These are phyloP conservation scores for Tanaodytes sp. DNA, from an alignment of 2,888 invertebrate species.

Conservation along the genomic window DNA sequence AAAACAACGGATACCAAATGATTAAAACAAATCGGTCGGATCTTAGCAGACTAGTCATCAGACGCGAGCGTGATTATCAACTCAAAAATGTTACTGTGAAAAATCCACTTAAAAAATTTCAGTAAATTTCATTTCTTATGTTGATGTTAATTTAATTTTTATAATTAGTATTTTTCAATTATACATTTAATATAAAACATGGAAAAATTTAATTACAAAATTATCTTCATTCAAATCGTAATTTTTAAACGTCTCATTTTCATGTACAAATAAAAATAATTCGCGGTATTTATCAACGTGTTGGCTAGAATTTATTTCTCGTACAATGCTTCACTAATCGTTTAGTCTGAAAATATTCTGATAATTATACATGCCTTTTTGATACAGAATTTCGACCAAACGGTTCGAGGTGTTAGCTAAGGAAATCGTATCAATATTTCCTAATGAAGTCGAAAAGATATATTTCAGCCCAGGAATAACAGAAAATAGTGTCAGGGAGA, in stretches of 20 bases:
- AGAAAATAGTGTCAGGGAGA: conserved; percentile 13
- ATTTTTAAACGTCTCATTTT: too few species aligned
- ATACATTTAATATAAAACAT: too few species aligned
- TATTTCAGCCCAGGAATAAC: conserved; percentile 22
- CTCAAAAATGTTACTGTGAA: conserved; percentile 11
- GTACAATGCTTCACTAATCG: neutral
- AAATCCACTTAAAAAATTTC: conserved; percentile 21
- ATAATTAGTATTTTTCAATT: too few species aligned
- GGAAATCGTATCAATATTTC: conserved; percentile 19
- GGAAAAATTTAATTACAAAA: too few species aligned
- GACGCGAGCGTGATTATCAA: conserved; percentile 11
- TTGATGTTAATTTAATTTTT: too few species aligned
- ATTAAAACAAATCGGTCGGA: conserved; percentile 8
- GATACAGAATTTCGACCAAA: conserved; percentile 25
- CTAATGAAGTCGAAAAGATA: conserved; percentile 5
- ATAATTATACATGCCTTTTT: neutral
- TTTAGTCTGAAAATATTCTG: neutral
- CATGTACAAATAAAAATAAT: too few species aligned
- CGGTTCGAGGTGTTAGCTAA: conserved; percentile 16
- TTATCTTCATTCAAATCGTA: too few species aligned
- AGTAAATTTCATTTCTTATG: conserved; percentile 8
- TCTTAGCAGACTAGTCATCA: conserved; percentile 17
- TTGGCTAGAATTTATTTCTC: neutral
- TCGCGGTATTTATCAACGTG: too few species aligned
- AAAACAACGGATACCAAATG: too few species aligned